A percentile compares a stretch with the other conserved stretches of the same genome.
Conservation (phyloP, 2,888 invertebrate genomes). For the Cheilosia soror region DNA sequence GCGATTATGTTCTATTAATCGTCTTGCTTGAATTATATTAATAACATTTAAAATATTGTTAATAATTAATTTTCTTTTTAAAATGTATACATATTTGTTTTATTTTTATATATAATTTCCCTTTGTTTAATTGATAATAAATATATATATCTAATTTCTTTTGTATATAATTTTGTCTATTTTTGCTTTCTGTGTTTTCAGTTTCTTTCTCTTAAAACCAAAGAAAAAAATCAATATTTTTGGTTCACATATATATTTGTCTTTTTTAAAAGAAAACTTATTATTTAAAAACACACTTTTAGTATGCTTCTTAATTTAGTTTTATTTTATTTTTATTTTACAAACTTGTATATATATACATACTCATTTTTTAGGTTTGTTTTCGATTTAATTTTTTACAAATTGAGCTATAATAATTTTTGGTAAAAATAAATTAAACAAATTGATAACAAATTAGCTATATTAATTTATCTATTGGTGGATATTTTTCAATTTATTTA, state of each 20-base stretch:
- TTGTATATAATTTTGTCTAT: slow-evolving; percentile 76
- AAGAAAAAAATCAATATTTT: slow-evolving; percentile 61
- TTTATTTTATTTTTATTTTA: slow-evolving; percentile 49
- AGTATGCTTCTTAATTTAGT: slow-evolving; percentile 60
- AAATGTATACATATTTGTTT: slow-evolving; percentile 77
- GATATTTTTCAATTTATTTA: not conserved
- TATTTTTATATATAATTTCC: slow-evolving; percentile 80
- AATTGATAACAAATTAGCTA: slow-evolving; percentile 14
- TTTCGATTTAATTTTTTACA: slow-evolving; percentile 65
- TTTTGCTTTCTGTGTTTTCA: slow-evolving; percentile 61
- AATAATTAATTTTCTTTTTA: slow-evolving; percentile 72
- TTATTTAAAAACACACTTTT: slow-evolving; percentile 75
- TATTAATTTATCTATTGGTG: slow-evolving; percentile 13
- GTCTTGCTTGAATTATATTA: slow-evolving; percentile 61
- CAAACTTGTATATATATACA: slow-evolving; percentile 51
- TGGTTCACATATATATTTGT: slow-evolving; percentile 12
- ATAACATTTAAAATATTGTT: slow-evolving; percentile 73
- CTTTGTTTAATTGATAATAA: slow-evolving; percentile 65
- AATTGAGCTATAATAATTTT: slow-evolving; percentile 71
- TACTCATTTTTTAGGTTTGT: slow-evolving; percentile 5
- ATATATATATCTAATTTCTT: slow-evolving; percentile 75
- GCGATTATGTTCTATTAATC: slow-evolving; percentile 78
- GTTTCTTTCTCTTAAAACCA: slow-evolving; percentile 62
- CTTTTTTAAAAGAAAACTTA: slow-evolving; percentile 32
- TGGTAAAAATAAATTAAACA: slow-evolving; percentile 23